phyloP scores from a whole-genome alignment of 2,888 invertebrate species.

The Odontomyia ornata region DNA sequence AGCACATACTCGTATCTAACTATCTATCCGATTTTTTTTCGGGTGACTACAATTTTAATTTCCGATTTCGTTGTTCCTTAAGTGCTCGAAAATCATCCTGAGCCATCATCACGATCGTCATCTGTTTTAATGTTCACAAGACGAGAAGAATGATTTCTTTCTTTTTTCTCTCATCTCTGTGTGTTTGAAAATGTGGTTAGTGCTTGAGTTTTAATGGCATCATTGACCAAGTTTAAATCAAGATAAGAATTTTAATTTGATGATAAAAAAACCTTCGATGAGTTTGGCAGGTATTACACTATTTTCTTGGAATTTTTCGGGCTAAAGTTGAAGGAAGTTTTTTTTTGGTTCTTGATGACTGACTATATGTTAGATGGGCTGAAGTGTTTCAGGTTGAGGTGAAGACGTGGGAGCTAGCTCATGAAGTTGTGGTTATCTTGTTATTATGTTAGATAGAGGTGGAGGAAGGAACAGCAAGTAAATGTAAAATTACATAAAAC shows the following conservation, averaged over 20 bases:
- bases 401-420: conserved; percentile 10
- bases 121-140: conserved; percentile 4
- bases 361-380: neutral
- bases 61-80: conserved; percentile 38
- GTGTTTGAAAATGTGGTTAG: conserved; percentile 23
- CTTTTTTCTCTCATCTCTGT: too few relatives aligned
- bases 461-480: neutral
- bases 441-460: too few relatives aligned
- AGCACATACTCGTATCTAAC: neutral
- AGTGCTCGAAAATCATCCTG: conserved; percentile 11
- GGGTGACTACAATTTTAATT: conserved; percentile 25
- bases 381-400: neutral
- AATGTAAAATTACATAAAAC: conserved; percentile 10
- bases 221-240: conserved; percentile 41
- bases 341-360: neutral
- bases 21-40: neutral
- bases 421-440: neutral
- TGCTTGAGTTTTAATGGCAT: conserved; percentile 40
- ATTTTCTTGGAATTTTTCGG: conserved; percentile 33
- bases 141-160: neutral
- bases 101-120: conserved; percentile 30
- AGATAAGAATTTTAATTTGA: conserved; percentile 43
- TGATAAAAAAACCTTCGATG: conserved; percentile 39
- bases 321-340: neutral
- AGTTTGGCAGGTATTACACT: conserved; percentile 35